Conservation (phyloP, 2,888 invertebrate genomes). For the Ctena decussata region DNA sequence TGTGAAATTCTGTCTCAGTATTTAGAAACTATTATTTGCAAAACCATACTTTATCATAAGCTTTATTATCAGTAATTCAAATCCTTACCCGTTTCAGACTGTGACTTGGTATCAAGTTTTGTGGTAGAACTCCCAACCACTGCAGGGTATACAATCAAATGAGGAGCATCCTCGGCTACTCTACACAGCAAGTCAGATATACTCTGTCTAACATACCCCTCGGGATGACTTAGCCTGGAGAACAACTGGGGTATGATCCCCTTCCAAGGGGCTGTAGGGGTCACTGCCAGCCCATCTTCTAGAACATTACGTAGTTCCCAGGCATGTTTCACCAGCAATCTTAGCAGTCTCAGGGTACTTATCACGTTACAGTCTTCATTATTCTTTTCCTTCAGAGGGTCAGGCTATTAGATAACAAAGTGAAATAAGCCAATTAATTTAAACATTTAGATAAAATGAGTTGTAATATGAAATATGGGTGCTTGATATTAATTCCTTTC, state of each 20-base stretch:
- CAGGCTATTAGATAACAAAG: too few relatives aligned
- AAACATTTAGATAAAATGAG: too few relatives aligned
- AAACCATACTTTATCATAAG: too few relatives aligned
- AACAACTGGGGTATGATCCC: constrained; percentile 98
- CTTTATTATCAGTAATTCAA: too few relatives aligned
- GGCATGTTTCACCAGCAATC: constrained; percentile 97
- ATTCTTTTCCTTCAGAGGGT: constrained; percentile 57
- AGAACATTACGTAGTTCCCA: constrained; percentile 95
- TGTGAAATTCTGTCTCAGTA: too few relatives aligned
- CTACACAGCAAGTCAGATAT: constrained; percentile 95
- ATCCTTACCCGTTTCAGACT: constrained; percentile 80
- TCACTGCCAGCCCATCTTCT: constrained; percentile 94
- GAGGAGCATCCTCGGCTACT: constrained; percentile 96
- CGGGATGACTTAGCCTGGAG: constrained; percentile 98
- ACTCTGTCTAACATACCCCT: constrained; percentile 94
- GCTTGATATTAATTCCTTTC: too few relatives aligned
- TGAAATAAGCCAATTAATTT: too few relatives aligned
- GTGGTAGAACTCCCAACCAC: constrained; percentile 85
- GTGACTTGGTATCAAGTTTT: constrained; percentile 74
- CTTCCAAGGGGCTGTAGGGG: constrained; percentile 98
- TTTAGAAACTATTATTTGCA: too few relatives aligned
- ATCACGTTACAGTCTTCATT: constrained; percentile 89
- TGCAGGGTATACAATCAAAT: constrained; percentile 91
- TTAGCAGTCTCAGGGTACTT: constrained; percentile 94
- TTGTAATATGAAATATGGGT: too few relatives aligned